phyloP scores from a whole-genome alignment of 1,140 invertebrate genomes.

The Cepaea nemoralis region DNA sequence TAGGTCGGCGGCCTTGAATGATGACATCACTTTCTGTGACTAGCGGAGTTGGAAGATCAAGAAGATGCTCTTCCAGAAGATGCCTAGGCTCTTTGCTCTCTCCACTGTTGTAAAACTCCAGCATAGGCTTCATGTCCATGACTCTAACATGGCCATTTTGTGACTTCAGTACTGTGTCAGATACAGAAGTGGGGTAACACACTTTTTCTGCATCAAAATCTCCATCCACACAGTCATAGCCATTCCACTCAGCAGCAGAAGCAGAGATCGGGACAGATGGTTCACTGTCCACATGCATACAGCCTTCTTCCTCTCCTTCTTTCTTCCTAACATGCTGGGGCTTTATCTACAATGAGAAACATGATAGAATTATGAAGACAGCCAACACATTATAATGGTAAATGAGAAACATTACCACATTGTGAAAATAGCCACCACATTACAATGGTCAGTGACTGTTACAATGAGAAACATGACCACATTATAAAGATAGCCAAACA shows the following conservation, averaged over 20 bases:
- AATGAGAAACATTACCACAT: neutral
- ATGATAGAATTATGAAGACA: neutral
- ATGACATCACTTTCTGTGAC: conserved; percentile 21
- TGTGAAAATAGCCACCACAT: neutral
- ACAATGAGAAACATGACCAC: neutral
- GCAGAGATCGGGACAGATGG: neutral
- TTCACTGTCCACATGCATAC: neutral
- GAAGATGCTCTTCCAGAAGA: neutral
- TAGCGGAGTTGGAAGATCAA: neutral
- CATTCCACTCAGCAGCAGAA: conserved; percentile 1
- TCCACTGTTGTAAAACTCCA: conserved; percentile 1
- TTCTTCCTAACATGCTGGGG: conserved; percentile 30
- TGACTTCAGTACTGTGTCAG: neutral
- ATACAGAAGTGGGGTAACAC: neutral
- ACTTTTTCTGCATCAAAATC: neutral
- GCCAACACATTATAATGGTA: neutral
- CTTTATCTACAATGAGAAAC: conserved; percentile 22
- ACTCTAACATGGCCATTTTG: conserved; percentile 13
- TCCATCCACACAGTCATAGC: conserved; percentile 19
- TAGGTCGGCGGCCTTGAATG: conserved; percentile 30
- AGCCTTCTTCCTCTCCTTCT: neutral
- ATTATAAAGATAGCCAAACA: neutral
- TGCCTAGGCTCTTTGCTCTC: neutral
- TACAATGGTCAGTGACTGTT: neutral
- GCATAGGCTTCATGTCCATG: conserved; percentile 16